phyloP scores from a whole-genome alignment of 2,888 invertebrate genomes.

The Tiliacea aurago region DNA sequence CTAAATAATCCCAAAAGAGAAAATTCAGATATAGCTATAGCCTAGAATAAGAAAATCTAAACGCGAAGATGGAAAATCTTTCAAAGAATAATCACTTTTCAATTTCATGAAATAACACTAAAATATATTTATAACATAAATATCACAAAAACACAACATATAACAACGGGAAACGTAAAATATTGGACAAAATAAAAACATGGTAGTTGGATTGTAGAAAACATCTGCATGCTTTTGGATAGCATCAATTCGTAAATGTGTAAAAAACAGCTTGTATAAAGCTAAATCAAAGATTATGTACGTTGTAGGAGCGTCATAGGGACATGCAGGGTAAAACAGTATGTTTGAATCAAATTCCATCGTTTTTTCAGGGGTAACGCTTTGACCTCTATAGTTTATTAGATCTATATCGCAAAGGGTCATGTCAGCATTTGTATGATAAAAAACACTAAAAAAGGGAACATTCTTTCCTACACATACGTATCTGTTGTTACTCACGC shows the following conservation, averaged over 20 bases:
- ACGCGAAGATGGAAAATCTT: conserved; percentile 45
- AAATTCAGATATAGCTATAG: conserved; percentile 54
- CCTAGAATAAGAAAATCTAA: conserved; percentile 51
- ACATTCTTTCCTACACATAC: conserved; percentile 84
- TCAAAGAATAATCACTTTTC: conserved; percentile 36
- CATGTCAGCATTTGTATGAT: conserved; percentile 68
- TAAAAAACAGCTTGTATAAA: conserved; percentile 51
- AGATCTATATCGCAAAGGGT: conserved; percentile 65
- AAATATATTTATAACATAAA: conserved; percentile 69
- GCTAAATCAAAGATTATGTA: conserved; percentile 58
- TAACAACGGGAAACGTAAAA: conserved; percentile 69
- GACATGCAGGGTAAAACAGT: conserved; percentile 81
- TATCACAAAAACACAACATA: conserved; percentile 79
- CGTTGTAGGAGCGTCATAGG: conserved; percentile 61
- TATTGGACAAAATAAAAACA: conserved; percentile 62
- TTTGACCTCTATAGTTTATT: conserved; percentile 67
- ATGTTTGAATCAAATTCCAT: conserved; percentile 55
- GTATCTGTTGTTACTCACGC: conserved; percentile 87
- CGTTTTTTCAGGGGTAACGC: conserved; percentile 58
- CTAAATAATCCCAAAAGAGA: conserved; percentile 51
- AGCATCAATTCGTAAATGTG: conserved; percentile 64
- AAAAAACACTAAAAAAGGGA: conserved; percentile 81
- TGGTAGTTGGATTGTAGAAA: conserved; percentile 64
- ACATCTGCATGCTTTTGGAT: conserved; percentile 72
- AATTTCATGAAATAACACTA: conserved; percentile 66